Evolutionary conservation across 30 jellyfish, hydroid and myxozoan genomes (phyloP).

Genomic region (Hydra vulgaris): DNA sequence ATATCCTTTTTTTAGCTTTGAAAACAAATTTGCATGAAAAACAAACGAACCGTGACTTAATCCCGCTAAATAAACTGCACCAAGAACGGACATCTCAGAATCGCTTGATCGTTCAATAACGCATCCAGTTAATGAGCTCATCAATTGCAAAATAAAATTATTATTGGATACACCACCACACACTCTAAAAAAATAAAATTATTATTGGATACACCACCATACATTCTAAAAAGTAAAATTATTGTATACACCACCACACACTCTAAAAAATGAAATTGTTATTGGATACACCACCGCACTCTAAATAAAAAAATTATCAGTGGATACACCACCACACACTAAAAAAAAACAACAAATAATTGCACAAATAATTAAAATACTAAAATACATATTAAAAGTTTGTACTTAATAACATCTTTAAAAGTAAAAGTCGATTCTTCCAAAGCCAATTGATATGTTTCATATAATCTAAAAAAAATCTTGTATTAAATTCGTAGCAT

Average conservation of each 20-base stretch:
- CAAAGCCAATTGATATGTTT: slow-evolving; percentile 2
- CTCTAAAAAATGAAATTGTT: too few relatives aligned
- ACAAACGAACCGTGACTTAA: slow-evolving; percentile 55
- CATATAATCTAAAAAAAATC: slow-evolving; percentile 8
- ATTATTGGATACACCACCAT: slow-evolving; percentile 81
- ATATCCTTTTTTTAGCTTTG: not conserved
- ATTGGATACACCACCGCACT: too few relatives aligned
- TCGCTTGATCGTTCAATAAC: slow-evolving; percentile 42
- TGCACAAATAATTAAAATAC: too few relatives aligned
- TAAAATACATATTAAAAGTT: too few relatives aligned
- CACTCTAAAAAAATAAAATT: slow-evolving; percentile 27
- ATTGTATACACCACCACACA: slow-evolving; percentile 57
- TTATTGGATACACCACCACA: slow-evolving; percentile 82
- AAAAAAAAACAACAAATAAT: too few relatives aligned
- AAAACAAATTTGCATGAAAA: not conserved
- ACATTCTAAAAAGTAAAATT: slow-evolving; percentile 17
- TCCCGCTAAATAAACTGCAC: slow-evolving; percentile 93
- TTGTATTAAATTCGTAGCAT: not conserved
- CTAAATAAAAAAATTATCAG: too few relatives aligned
- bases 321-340: too few relatives aligned
- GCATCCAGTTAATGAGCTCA: slow-evolving; percentile 50
- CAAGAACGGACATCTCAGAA: slow-evolving; percentile 66
- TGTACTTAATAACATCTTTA: slow-evolving; percentile 5
- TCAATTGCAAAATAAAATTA: slow-evolving; percentile 68
- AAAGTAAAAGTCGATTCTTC: slow-evolving; percentile 21